Conservation (phyloP, 1,140 invertebrate species). For the Drosophila neocordata region DNA sequence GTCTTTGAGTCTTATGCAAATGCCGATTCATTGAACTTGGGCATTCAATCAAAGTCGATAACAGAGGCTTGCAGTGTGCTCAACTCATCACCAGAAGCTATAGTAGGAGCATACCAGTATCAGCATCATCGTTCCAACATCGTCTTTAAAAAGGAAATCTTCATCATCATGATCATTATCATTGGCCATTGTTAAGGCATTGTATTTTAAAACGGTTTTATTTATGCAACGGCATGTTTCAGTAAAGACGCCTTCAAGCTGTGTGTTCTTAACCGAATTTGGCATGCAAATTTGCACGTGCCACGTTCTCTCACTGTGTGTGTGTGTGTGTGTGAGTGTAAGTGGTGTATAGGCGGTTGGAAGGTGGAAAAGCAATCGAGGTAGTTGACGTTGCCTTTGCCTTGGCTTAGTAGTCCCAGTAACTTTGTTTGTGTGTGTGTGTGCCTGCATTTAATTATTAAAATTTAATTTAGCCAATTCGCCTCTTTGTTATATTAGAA, state of each 20-base stretch:
- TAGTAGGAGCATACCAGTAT: background rate
- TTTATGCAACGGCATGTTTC: slow-evolving; percentile 78
- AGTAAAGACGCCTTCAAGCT: slow-evolving; percentile 49
- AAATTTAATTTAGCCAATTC: slow-evolving; percentile 81
- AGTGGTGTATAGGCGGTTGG: slow-evolving; percentile 1
- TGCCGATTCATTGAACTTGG: slow-evolving; percentile 39
- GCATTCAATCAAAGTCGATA: slow-evolving; percentile 74
- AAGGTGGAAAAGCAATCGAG: background rate
- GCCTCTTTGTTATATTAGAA: slow-evolving; percentile 11
- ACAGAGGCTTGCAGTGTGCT: slow-evolving; percentile 39
- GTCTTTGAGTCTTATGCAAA: slow-evolving; percentile 65
- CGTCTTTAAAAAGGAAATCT: slow-evolving; percentile 18
- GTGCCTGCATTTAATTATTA: slow-evolving; percentile 76
- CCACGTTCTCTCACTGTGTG: slow-evolving; percentile 1
- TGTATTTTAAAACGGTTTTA: slow-evolving; percentile 70
- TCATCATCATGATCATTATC: slow-evolving; percentile 32
- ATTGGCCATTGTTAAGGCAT: slow-evolving; percentile 38
- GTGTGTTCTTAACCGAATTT: slow-evolving; percentile 74
- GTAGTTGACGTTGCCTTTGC: slow-evolving; percentile 23
- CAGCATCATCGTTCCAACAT: slow-evolving; percentile 10
- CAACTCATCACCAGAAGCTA: slow-evolving; percentile 19
- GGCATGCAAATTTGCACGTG: slow-evolving; percentile 78
- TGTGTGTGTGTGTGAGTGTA: background rate
- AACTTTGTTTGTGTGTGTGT: slow-evolving; percentile 26
- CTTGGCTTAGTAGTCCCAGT: slow-evolving; percentile 11